Evolutionary conservation across 2,888 invertebrate species (phyloP), one percentile per base, ranked within the genome.

Genomic region (Eurois occulta): DNA sequence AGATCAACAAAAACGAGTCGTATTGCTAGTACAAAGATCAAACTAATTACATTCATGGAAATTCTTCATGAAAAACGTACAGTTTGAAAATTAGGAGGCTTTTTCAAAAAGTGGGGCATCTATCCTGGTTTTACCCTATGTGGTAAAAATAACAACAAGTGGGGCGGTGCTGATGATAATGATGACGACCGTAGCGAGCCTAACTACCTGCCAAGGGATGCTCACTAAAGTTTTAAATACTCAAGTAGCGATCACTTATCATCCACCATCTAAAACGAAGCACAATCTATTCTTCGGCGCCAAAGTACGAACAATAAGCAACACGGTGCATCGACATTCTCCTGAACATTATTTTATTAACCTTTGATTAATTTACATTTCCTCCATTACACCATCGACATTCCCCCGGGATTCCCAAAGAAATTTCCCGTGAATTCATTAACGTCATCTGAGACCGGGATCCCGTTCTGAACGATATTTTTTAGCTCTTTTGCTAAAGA

Each of bases 401-500:
- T 46, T 28, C 46, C 38, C 38, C 28, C 67, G n/a, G 66, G 68
- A 77, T 80, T 72, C 58, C 48, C 58, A 35, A 78, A 77, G 80
- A 83, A 75, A 76, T 82, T 75, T 64, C 38, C 62, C 55, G 72
- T 84, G 85, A 83, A 87, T 90, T 86, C 80, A 85, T 89, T 86
- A 89, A 28, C 70, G 70, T 83, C 66, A 86, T 73, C 86, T 72
- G 69, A 77, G 76, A 75, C 67, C 62, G 71, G 62, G 77, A 62
- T 79, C 62, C 62, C 77, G 81, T 64, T 70, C 72, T 64, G 68
- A 86, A 32, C 52, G 75, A 38, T 18, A 18, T 75, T 76, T 85
- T 89, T 89, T 86, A 82, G 62, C 77, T 80, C 79, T 79, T 86
- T 85, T 85, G 84, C 75, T 81, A 74, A 83, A 84, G 86, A 89